phyloP scores from a whole-genome alignment of 2,797 vertebrate genomes.

The Molossus alvarezi region DNA sequence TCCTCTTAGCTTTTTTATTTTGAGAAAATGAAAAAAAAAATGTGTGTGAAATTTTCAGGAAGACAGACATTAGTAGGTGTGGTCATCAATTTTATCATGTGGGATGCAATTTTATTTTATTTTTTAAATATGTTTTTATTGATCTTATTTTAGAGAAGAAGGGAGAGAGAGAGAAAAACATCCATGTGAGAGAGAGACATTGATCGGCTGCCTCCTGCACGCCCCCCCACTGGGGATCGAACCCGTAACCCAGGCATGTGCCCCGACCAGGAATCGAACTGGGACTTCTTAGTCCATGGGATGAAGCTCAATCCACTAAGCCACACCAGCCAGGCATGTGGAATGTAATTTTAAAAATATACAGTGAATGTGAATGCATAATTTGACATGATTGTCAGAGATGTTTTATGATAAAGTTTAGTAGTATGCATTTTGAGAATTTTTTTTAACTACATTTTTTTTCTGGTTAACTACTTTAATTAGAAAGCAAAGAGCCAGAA shows the following conservation, averaged over 20 bases:
- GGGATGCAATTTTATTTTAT: neutral
- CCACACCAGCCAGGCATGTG: too few relatives aligned
- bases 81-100: neutral
- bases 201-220: too few relatives aligned
- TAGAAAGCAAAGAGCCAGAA: constrained; percentile 54
- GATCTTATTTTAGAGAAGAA: too few relatives aligned
- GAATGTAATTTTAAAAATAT: neutral
- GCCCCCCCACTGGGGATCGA: too few relatives aligned
- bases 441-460: constrained; percentile 3
- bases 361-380: neutral
- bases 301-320: too few relatives aligned
- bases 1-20: constrained; percentile 38
- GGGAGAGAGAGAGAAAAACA: too few relatives aligned
- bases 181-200: too few relatives aligned
- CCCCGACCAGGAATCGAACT: too few relatives aligned
- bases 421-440: neutral
- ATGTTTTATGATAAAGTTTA: constrained; percentile 60
- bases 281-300: too few relatives aligned
- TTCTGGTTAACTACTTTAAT: constrained; percentile 14
- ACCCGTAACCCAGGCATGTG: too few relatives aligned
- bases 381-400: constrained; percentile 2
- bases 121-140: too few relatives aligned
- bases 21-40: constrained; percentile 36
- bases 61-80: neutral
- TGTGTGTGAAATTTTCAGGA: constrained; percentile 24